phyloP scores from a whole-genome alignment of 2,797 vertebrate species.

The Onychomys torridus region DNA sequence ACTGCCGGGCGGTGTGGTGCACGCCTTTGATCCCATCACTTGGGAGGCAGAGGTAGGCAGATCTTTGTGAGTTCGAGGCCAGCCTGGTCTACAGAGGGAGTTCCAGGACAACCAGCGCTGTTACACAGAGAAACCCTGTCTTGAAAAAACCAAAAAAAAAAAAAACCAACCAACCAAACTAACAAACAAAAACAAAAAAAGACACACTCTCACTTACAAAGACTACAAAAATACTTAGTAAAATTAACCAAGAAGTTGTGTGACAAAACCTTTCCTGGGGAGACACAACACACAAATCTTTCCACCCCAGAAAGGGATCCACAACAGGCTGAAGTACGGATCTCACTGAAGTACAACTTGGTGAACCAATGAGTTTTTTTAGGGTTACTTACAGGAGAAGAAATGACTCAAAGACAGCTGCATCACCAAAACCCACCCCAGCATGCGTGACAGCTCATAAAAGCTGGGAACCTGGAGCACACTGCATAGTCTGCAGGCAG shows the following conservation, averaged over 20 bases:
- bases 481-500: neutral
- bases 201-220: neutral
- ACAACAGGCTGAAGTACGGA: neutral
- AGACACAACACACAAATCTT: neutral
- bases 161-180: too few relatives aligned
- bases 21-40: too few relatives aligned
- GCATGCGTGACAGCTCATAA: neutral
- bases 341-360: neutral
- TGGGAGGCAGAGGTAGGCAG: too few relatives aligned
- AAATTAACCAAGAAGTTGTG: neutral
- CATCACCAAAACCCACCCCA: neutral
- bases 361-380: neutral
- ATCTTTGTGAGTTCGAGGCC: too few relatives aligned
- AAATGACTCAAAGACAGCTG: neutral
- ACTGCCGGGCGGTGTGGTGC: too few relatives aligned
- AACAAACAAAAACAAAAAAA: too few relatives aligned
- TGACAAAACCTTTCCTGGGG: neutral
- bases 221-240: neutral
- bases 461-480: neutral
- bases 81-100: too few relatives aligned
- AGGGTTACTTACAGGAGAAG: neutral
- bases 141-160: too few relatives aligned
- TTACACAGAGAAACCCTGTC: too few relatives aligned
- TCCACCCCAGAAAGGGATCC: neutral
- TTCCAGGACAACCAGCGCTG: too few relatives aligned